Percentiles rank a stretch among this genome's conserved stretches.
Evolutionary conservation across 2,888 invertebrate genomes (phyloP).

Genomic region (Eristalis arbustorum): DNA sequence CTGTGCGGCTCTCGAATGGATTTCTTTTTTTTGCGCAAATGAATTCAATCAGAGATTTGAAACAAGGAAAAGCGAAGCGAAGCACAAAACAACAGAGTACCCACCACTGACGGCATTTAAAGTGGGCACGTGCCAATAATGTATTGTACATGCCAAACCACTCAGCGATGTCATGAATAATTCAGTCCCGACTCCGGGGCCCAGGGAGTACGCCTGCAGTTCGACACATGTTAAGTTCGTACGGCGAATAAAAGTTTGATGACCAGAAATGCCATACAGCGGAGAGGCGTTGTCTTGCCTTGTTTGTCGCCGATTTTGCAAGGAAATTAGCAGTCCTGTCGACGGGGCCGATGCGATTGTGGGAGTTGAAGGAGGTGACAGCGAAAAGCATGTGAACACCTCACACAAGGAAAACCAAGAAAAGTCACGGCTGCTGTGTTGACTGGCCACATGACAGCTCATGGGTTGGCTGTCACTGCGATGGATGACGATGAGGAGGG

Average conservation of each 20-base stretch:
- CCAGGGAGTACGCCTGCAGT: background rate
- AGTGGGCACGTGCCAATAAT: slow-evolving; percentile 4
- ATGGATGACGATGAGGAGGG: too few relatives aligned
- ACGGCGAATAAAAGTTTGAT: background rate
- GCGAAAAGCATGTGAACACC: too few relatives aligned
- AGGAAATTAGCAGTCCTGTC: background rate
- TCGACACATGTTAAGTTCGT: background rate
- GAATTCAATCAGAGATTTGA: background rate
- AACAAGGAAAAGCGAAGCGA: background rate
- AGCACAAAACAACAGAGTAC: background rate
- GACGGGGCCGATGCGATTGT: background rate
- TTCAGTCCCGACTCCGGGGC: background rate
- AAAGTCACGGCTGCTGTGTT: too few relatives aligned
- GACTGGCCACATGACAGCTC: too few relatives aligned
- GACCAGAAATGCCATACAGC: background rate
- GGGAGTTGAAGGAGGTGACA: too few relatives aligned
- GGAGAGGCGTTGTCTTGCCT: background rate
- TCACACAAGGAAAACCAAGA: too few relatives aligned
- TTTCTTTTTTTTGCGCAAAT: background rate
- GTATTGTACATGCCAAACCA: background rate
- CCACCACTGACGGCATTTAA: background rate
- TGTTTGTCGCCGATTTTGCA: background rate
- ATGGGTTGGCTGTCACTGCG: too few relatives aligned
- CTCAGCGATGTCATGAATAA: slow-evolving; percentile 1
- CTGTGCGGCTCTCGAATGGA: background rate